A percentile compares a stretch with the other conserved stretches of the same genome.
These are phyloP conservation scores for Sibirionetta formosa DNA, from an alignment of 2,797 vertebrate genomes.

Conservation along the genomic window DNA sequence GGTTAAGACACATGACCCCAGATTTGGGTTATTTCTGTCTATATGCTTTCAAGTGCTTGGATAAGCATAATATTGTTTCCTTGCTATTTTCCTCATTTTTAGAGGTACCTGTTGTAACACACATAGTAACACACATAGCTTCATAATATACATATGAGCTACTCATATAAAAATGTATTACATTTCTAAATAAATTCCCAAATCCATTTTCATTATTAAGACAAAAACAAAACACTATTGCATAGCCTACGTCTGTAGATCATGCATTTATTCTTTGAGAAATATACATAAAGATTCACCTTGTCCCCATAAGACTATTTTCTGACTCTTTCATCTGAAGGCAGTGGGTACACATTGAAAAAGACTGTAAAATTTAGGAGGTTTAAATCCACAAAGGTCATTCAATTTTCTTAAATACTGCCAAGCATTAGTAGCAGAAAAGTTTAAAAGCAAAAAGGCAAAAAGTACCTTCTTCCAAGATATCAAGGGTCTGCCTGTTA, in stretches of 20 bases:
- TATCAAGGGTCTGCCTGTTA: conserved; percentile 65
- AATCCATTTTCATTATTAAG: neutral
- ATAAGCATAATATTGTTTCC: neutral
- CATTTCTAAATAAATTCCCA: neutral
- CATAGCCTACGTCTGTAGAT: neutral
- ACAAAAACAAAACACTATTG: neutral
- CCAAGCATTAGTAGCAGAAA: neutral
- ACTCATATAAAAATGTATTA: neutral
- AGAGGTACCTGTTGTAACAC: neutral
- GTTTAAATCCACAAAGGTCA: neutral
- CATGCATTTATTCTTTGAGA: neutral
- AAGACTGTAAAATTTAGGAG: neutral
- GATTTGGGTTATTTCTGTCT: neutral
- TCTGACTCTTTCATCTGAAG: neutral
- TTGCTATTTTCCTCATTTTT: neutral
- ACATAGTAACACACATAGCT: neutral
- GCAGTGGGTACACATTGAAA: neutral
- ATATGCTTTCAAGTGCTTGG: rapidly evolving
- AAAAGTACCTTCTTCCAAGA: conserved; percentile 87
- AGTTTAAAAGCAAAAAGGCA: neutral
- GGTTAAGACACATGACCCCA: neutral
- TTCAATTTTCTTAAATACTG: neutral
- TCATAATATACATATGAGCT: neutral
- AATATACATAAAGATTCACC: neutral
- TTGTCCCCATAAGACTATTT: neutral